phyloP scores from a whole-genome alignment of 1,140 invertebrate genomes.

The Meloidogyne exigua region DNA sequence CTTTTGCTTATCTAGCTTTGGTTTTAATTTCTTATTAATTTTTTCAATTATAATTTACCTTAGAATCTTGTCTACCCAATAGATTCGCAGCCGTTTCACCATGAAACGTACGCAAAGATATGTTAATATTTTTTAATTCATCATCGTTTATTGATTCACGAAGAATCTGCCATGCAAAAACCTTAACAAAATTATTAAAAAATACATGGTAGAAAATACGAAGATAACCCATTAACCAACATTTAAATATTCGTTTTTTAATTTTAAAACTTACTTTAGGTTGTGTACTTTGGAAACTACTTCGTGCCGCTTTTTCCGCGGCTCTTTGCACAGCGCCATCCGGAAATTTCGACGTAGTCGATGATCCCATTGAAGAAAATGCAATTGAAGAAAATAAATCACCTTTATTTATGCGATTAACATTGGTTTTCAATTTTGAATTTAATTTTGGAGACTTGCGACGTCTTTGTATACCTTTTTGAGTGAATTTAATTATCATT shows the following conservation, averaged over 20 bases:
- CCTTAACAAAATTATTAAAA: constrained; percentile 39
- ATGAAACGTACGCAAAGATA: constrained; percentile 61
- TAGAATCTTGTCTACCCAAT: constrained; percentile 54
- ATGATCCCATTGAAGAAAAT: background rate
- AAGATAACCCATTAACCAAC: background rate
- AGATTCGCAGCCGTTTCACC: constrained; percentile 60
- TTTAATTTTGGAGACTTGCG: background rate
- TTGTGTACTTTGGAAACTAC: constrained; percentile 60
- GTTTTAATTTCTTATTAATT: too few species aligned
- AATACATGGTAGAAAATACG: background rate
- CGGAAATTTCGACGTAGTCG: constrained; percentile 46
- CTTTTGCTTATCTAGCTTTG: too few species aligned
- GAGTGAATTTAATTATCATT: background rate
- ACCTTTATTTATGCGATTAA: background rate
- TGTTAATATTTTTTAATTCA: constrained; percentile 62
- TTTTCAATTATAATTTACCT: constrained; percentile 41
- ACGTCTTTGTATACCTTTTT: background rate
- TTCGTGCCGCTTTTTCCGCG: constrained; percentile 61
- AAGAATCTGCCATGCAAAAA: constrained; percentile 64
- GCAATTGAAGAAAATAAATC: background rate
- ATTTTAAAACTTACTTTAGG: constrained; percentile 53
- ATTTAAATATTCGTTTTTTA: background rate
- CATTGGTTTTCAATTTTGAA: background rate
- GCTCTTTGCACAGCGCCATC: constrained; percentile 60
- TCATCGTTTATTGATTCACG: constrained; percentile 63